These are phyloP conservation scores for Pipistrellus pygmaeus DNA, from an alignment of 2,797 vertebrate genomes.

Conservation along the genomic window DNA sequence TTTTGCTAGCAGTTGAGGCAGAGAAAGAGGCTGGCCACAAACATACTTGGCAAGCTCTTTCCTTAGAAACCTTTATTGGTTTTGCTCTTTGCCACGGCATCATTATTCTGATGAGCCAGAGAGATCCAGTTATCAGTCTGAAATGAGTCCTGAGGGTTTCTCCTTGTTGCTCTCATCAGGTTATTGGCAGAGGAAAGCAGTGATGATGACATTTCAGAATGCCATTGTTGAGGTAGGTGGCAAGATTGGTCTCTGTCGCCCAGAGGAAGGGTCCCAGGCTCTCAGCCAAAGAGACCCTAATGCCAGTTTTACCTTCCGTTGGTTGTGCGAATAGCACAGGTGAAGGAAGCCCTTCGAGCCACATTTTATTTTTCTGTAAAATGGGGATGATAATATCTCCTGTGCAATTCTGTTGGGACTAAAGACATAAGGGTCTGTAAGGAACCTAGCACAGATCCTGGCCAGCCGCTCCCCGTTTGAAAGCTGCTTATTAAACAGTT, in stretches of 20 bases:
- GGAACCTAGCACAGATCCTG: not conserved
- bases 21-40: not conserved
- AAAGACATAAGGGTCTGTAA: not conserved
- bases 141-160: not conserved
- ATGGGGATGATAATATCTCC: not conserved
- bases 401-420: not conserved
- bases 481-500: constrained; percentile 11
- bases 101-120: constrained; percentile 7
- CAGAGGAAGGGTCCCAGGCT: not conserved
- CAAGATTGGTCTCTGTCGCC: not conserved
- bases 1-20: constrained; percentile 51
- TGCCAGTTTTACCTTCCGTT: not conserved
- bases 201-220: not conserved
- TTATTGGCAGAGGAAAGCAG: not conserved
- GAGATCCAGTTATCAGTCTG: not conserved
- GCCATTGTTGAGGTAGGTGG: not conserved
- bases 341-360: not conserved
- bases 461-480: not conserved
- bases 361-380: constrained; percentile 41
- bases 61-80: constrained; percentile 1
- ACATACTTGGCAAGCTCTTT: constrained; percentile 46
- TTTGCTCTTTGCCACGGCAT: not conserved
- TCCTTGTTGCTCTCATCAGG: not conserved
- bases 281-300: not conserved
- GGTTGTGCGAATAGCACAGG: not conserved